Evolutionary conservation across 2,888 invertebrate species (phyloP), one percentile per base, ranked within the genome.

Genomic region (Spodoptera picta): DNA sequence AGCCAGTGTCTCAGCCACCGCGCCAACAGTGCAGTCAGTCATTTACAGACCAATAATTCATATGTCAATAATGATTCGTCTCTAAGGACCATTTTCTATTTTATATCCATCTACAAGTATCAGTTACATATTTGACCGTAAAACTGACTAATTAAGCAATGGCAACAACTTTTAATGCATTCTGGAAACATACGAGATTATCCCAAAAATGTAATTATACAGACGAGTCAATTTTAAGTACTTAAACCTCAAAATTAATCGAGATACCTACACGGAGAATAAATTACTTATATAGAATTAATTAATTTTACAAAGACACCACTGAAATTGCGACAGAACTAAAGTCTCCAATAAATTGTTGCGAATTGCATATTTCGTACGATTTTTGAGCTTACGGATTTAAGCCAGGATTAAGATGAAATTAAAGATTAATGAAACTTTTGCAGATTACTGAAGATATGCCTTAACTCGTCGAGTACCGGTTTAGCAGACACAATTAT

Each of bases 291-390:
- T 7, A 11, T 14, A 9, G 7, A 51, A 61, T 57, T 57, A 64
- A 69, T 65, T 58, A 67, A 41, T 55, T 45, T 60, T 4, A 50
- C 50, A 55, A 64, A 42, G 24, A 51, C 14, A 14, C 46, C 36
- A 36, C 43, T 36, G 23, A 24, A 63, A 47, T 45, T 46, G 44
- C 19, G 10, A 12, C 14, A 45, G 12, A 12, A 7, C 12, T 24
- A 46, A 7, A 36, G 36, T 7, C 36, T 36, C 36, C 36, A 36
- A 36, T 7, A 31, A 31, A 31, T 31, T 47, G 27, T 36, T 42
- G 12, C 12, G 44, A 24, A 27, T 12, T 44, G 23, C 27, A 27
- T 42, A 36, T 36, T 4, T 12, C 10, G 10, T 11, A 14, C 9
- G 10, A 41, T 47, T 43, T 14, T 10, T 9, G 14, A 31, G 23